A percentile compares a stretch with the other conserved stretches of the same genome.
Evolutionary conservation across 2,888 invertebrate genomes (phyloP).

Genomic region (Agrilus cyanescens): DNA sequence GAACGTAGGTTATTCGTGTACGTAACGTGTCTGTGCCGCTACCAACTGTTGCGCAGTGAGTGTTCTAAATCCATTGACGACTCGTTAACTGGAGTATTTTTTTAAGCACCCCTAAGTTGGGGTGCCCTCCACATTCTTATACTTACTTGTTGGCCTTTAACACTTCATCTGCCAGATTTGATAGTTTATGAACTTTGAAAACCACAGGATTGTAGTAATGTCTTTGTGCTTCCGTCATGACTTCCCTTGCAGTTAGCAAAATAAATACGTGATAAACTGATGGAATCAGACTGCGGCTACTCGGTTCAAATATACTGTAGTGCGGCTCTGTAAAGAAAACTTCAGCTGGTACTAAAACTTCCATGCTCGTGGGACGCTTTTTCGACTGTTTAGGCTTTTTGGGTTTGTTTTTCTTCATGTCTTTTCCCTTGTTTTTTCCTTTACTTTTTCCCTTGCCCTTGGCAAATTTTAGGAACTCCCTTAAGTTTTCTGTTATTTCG

Average conservation of each 20-base stretch:
- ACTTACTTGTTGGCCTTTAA: conserved; percentile 14
- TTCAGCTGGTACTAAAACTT: conserved; percentile 17
- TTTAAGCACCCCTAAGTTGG: no score
- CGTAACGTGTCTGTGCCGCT: no score
- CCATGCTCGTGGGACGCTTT: conserved; percentile 1
- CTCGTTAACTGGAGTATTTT: no score
- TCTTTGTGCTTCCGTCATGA: conserved; percentile 16
- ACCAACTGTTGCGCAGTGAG: no score
- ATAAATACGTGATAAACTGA: conserved; percentile 10
- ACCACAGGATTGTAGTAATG: conserved; percentile 15
- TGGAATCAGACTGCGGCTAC: no score
- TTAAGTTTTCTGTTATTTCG: background rate
- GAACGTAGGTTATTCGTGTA: no score
- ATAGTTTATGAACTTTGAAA: conserved; percentile 16
- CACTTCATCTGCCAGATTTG: conserved; percentile 16
- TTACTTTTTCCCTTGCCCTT: conserved; percentile 2
- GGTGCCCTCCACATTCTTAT: background rate
- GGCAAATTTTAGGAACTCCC: background rate
- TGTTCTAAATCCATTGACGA: no score
- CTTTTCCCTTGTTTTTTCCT: conserved; percentile 7
- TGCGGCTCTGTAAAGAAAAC: conserved; percentile 19
- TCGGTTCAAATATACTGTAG: conserved; percentile 12
- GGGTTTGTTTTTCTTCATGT: conserved; percentile 7
- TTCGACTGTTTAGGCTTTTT: conserved; percentile 8
- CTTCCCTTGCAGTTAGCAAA: conserved; percentile 11